Evolutionary conservation across 2,113 vertebrate species (phyloP).

Genomic region (Dipodomys spectabilis): DNA sequence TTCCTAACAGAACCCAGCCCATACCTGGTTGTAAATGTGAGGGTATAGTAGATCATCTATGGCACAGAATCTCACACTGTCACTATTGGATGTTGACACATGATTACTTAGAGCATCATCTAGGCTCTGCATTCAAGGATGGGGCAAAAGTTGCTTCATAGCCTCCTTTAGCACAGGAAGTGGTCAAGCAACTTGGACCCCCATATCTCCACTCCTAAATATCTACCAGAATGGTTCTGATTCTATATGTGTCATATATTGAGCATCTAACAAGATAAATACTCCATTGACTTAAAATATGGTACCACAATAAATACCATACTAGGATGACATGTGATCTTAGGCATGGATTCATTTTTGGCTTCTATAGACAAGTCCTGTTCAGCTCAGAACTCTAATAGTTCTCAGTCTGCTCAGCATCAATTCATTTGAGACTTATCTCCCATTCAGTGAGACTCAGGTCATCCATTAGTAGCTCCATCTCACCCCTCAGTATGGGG

Average conservation of each 20-base stretch:
- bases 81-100: not conserved
- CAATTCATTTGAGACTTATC: not conserved
- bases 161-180: not conserved
- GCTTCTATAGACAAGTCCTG: slow-evolving; percentile 21
- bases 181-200: not conserved
- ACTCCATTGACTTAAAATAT: not conserved
- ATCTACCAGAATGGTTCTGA: not conserved
- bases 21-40: not conserved
- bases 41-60: not conserved
- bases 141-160: not conserved
- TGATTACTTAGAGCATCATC: not conserved
- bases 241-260: not conserved
- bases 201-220: not conserved
- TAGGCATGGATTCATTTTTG: not conserved
- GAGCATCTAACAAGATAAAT: not conserved
- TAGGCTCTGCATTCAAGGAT: not conserved
- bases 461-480: not conserved
- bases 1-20: slow-evolving; percentile 8
- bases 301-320: not conserved
- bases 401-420: not conserved
- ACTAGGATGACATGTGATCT: not conserved
- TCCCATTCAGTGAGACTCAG: not conserved
- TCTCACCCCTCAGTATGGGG: not conserved
- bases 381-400: not conserved
- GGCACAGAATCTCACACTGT: not conserved